Conservation (phyloP, 2,888 invertebrate species). For the Myopa tessellatipennis region DNA sequence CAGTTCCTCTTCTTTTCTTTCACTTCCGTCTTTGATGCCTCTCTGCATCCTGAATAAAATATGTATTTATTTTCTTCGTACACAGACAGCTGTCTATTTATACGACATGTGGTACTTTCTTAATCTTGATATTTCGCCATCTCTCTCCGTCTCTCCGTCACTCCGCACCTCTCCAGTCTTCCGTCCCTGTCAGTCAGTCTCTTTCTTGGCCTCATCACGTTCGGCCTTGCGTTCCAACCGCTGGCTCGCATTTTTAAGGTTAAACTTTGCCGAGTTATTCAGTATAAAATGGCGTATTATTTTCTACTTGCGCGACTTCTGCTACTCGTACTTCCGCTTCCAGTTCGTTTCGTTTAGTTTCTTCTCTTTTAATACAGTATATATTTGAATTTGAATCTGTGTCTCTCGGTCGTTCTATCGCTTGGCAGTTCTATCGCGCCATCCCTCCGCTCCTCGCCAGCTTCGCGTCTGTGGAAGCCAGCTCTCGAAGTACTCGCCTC, state of each 20-base stretch:
- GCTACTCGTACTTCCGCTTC: slow-evolving; percentile 41
- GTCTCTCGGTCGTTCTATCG: slow-evolving; percentile 21
- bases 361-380: neutral
- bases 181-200: neutral
- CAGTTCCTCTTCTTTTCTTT: neutral
- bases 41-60: neutral
- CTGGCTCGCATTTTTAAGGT: slow-evolving; percentile 33
- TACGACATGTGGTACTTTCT: slow-evolving; percentile 23
- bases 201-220: neutral
- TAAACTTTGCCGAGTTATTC: slow-evolving; percentile 44
- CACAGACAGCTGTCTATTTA: slow-evolving; percentile 22
- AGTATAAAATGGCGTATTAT: slow-evolving; percentile 48
- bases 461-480: neutral
- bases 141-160: neutral
- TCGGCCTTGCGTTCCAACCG: slow-evolving; percentile 9
- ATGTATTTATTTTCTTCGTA: slow-evolving; percentile 1
- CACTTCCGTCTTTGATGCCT: neutral
- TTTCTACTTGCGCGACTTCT: slow-evolving; percentile 47
- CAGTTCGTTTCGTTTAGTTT: slow-evolving; percentile 32
- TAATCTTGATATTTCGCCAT: slow-evolving; percentile 15
- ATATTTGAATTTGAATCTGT: slow-evolving; percentile 43
- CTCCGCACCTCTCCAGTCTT: neutral
- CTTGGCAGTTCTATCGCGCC: neutral
- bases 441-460: neutral
- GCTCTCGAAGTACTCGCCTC: neutral